A percentile compares a stretch with the other conserved stretches of the same genome.
Evolutionary conservation across 92 coral and sea anemone species (phyloP).

Genomic region (Paragorgia papillata): DNA sequence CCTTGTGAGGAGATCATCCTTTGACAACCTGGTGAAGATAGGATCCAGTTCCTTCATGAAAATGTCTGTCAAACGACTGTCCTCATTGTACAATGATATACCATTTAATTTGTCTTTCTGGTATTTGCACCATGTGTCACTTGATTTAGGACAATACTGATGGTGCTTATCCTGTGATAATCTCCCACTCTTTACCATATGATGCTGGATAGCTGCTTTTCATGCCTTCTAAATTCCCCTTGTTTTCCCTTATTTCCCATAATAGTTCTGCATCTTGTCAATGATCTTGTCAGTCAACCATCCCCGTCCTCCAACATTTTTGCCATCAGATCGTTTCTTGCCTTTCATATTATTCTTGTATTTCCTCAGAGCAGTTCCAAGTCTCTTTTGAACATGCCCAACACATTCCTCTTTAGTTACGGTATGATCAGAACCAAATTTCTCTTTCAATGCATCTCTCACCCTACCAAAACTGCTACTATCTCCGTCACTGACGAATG

Average conservation of each 20-base stretch:
- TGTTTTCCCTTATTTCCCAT: constrained; percentile 50
- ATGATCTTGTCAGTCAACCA: constrained; percentile 62
- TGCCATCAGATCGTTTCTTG: constrained; percentile 58
- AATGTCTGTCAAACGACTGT: too few relatives aligned
- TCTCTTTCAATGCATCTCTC: constrained; percentile 50
- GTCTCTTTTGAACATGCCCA: constrained; percentile 68
- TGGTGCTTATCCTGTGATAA: constrained; percentile 58
- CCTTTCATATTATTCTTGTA: constrained; percentile 55
- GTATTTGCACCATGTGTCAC: constrained; percentile 60
- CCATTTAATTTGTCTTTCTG: constrained; percentile 59
- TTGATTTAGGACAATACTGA: constrained; percentile 49
- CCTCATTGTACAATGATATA: too few relatives aligned
- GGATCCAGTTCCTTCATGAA: too few relatives aligned
- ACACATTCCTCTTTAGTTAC: constrained; percentile 70
- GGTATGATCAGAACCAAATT: constrained; percentile 37
- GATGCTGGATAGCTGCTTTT: constrained; percentile 42
- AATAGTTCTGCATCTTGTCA: constrained; percentile 61
- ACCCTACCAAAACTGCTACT: constrained; percentile 60
- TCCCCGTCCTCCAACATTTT: constrained; percentile 55
- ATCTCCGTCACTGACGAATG: constrained; percentile 70
- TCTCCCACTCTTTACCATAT: constrained; percentile 52
- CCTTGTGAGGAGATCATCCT: too few relatives aligned
- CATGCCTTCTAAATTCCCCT: constrained; percentile 47
- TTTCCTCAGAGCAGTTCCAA: constrained; percentile 57
- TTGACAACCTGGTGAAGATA: too few relatives aligned